A percentile compares a stretch with the other conserved stretches of the same genome.
Conservation (phyloP, 2,888 invertebrate genomes). For the Lepas anatifera region DNA sequence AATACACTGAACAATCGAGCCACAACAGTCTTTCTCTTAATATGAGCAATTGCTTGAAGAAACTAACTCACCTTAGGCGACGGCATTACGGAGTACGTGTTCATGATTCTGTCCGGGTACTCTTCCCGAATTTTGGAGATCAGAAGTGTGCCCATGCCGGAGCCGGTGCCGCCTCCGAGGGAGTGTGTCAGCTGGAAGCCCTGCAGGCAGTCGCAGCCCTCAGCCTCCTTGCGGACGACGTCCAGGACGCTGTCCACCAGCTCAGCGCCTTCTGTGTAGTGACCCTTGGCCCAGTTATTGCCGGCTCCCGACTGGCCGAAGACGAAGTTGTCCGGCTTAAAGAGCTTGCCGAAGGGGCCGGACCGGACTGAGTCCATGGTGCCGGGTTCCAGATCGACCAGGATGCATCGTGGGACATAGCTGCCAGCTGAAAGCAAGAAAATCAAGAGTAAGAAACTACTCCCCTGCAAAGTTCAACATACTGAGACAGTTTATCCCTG, state of each 20-base stretch:
- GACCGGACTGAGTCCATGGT: slow-evolving; percentile 95
- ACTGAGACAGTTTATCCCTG: no score
- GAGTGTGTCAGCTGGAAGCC: slow-evolving; percentile 70
- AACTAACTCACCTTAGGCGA: slow-evolving; percentile 33
- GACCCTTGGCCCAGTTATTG: slow-evolving; percentile 43
- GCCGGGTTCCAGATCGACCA: slow-evolving; percentile 89
- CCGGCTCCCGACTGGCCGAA: slow-evolving; percentile 44
- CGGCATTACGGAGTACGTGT: slow-evolving; percentile 39
- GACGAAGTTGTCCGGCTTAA: slow-evolving; percentile 55
- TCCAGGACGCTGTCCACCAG: slow-evolving; percentile 42
- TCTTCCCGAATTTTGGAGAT: slow-evolving; percentile 59
- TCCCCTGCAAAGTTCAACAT: no score
- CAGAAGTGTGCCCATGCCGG: slow-evolving; percentile 66
- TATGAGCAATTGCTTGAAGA: no score
- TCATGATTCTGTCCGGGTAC: slow-evolving; percentile 42
- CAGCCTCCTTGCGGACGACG: slow-evolving; percentile 56
- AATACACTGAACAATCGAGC: no score
- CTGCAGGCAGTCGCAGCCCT: slow-evolving; percentile 75
- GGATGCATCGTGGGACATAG: slow-evolving; percentile 84
- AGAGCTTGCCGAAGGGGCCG: slow-evolving; percentile 70
- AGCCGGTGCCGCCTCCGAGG: slow-evolving; percentile 66
- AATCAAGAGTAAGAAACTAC: no score
- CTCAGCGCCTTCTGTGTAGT: slow-evolving; percentile 75
- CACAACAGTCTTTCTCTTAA: no score
- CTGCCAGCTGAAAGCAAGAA: no score